phyloP scores from a whole-genome alignment of 2,888 invertebrate genomes.

The Andrena chrysosceles region DNA sequence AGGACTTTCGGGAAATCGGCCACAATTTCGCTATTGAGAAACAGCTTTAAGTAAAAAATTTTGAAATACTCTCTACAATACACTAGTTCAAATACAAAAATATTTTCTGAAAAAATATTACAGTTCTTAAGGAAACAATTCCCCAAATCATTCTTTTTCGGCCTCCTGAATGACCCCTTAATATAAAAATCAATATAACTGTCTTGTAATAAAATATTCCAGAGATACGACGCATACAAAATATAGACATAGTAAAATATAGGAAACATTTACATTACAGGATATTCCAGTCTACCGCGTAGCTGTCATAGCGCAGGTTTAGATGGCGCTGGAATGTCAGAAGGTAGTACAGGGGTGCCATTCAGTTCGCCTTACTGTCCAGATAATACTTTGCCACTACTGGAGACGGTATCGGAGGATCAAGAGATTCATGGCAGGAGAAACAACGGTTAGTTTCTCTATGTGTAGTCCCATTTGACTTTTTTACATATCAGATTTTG shows the following conservation, averaged over 20 bases:
- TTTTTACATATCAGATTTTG: not conserved
- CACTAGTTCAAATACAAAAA: too few relatives aligned
- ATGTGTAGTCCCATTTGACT: not conserved
- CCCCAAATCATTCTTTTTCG: too few relatives aligned
- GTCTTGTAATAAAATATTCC: not conserved
- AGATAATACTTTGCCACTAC: constrained; percentile 87
- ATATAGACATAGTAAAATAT: not conserved
- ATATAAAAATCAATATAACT: not conserved
- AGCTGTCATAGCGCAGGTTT: constrained; percentile 89
- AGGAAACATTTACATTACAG: constrained; percentile 83
- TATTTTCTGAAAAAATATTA: too few relatives aligned
- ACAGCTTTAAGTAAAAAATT: too few relatives aligned
- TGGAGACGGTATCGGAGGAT: constrained; percentile 91
- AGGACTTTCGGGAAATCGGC: too few relatives aligned
- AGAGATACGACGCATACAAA: too few relatives aligned
- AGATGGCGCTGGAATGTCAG: constrained; percentile 86
- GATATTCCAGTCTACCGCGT: constrained; percentile 94
- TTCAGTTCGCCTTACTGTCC: constrained; percentile 86
- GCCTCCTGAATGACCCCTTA: too few relatives aligned
- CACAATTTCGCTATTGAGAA: too few relatives aligned
- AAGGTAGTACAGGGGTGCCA: constrained; percentile 87
- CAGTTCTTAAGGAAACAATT: too few relatives aligned
- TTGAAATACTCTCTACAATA: too few relatives aligned
- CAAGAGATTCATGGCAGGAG: constrained; percentile 85
- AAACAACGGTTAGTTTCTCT: constrained; percentile 82